Percentiles rank a stretch among this genome's conserved stretches.
Evolutionary conservation across 2,113 vertebrate species (phyloP).

Genomic region (Poicephalus meyeri): DNA sequence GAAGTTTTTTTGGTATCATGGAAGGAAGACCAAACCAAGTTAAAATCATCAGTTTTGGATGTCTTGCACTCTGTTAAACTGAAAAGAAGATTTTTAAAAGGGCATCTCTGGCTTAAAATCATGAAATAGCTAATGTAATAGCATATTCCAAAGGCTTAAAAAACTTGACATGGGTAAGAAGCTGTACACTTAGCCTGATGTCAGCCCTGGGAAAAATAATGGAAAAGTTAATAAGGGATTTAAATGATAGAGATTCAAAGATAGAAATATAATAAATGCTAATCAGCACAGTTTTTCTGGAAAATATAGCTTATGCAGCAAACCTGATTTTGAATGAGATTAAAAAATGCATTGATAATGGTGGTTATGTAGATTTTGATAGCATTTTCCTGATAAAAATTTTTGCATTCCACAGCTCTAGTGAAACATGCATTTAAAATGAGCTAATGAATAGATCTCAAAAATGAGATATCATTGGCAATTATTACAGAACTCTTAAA

Average conservation of each 20-base stretch:
- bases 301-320: background rate
- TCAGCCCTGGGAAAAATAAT: background rate
- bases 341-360: background rate
- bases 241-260: background rate
- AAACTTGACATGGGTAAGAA: background rate
- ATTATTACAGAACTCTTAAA: background rate
- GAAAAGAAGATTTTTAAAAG: background rate
- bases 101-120: background rate
- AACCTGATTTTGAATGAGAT: slow-evolving; percentile 4
- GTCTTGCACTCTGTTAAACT: background rate
- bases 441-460: background rate
- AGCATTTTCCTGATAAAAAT: slow-evolving; percentile 21
- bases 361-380: background rate
- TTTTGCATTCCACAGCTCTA: background rate
- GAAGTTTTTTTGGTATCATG: background rate
- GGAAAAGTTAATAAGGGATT: slow-evolving; percentile 3
- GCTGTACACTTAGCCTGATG: background rate
- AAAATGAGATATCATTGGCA: slow-evolving; percentile 1
- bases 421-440: background rate
- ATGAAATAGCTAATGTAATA: background rate
- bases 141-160: background rate
- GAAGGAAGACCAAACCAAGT: background rate
- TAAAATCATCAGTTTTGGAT: background rate
- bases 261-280: background rate
- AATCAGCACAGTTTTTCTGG: background rate